Evolutionary conservation across 2,797 vertebrate species (phyloP).

Genomic region (Takifugu ocellatus): DNA sequence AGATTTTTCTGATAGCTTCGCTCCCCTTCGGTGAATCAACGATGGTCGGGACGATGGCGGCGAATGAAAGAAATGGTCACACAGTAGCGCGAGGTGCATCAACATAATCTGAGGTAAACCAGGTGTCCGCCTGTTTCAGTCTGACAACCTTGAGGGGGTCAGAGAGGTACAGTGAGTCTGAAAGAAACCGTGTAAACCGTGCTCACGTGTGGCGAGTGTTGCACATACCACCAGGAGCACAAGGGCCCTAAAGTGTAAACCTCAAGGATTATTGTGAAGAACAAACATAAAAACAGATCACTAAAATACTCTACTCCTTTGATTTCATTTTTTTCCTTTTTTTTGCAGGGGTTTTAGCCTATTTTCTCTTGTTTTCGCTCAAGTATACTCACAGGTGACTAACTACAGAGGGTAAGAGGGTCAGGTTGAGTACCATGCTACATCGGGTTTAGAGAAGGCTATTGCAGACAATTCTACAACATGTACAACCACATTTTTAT

Average conservation of each 20-base stretch:
- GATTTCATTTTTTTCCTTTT: constrained; percentile 64
- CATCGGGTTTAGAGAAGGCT: constrained; percentile 85
- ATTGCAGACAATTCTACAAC: constrained; percentile 90
- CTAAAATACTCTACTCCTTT: constrained; percentile 66
- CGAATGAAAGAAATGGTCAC: constrained; percentile 47
- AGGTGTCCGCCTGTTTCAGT: constrained; percentile 60
- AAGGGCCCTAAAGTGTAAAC: constrained; percentile 72
- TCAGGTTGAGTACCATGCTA: constrained; percentile 81
- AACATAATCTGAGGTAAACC: constrained; percentile 73
- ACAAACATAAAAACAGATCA: constrained; percentile 50
- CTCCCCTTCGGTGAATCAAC: constrained; percentile 30
- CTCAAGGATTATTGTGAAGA: constrained; percentile 58
- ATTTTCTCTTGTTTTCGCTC: constrained; percentile 73
- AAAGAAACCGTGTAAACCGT: constrained; percentile 72
- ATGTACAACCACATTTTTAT: constrained; percentile 85
- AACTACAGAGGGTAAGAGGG: constrained; percentile 74
- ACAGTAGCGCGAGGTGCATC: constrained; percentile 54
- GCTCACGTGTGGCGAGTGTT: constrained; percentile 54
- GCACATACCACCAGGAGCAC: constrained; percentile 64
- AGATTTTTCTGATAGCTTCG: not conserved
- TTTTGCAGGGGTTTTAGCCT: constrained; percentile 69
- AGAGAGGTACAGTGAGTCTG: constrained; percentile 68
- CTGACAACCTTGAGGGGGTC: constrained; percentile 59
- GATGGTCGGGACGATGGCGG: constrained; percentile 42
- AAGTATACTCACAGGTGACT: constrained; percentile 73